Evolutionary conservation across 2,113 vertebrate species (phyloP).

Genomic region (Myxocyprinus asiaticus): DNA sequence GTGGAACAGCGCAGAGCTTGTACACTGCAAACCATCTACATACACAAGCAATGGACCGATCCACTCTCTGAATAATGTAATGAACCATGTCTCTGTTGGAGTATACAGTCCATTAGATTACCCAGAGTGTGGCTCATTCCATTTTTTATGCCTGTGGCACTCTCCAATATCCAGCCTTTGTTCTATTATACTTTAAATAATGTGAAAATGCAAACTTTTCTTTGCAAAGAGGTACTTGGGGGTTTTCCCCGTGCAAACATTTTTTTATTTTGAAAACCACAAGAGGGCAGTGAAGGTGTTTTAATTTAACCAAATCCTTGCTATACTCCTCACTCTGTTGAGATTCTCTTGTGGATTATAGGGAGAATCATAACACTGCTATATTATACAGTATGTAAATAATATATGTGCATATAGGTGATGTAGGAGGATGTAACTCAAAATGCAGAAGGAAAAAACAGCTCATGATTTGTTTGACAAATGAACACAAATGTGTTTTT

Average conservation of each 20-base stretch:
- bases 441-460: not conserved
- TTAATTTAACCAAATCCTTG: not conserved
- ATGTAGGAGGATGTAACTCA: too few relatives aligned
- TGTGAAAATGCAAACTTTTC: not conserved
- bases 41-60: not conserved
- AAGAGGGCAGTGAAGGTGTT: constrained; percentile 54
- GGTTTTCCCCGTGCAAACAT: not conserved
- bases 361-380: not conserved
- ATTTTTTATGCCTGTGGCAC: not conserved
- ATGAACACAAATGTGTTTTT: not conserved
- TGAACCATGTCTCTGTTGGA: constrained; percentile 11
- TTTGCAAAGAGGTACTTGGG: not conserved
- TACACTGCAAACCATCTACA: constrained; percentile 36
- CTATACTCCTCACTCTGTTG: not conserved
- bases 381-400: not conserved
- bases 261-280: constrained; percentile 23
- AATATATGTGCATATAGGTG: not conserved
- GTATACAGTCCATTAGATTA: not conserved
- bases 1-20: constrained; percentile 40
- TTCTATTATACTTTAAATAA: not conserved
- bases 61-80: constrained; percentile 20
- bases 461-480: too few relatives aligned
- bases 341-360: not conserved
- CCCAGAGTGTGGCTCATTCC: not conserved
- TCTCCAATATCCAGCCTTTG: not conserved